phyloP scores from a whole-genome alignment of 1,140 invertebrate species.

The Atta texana region DNA sequence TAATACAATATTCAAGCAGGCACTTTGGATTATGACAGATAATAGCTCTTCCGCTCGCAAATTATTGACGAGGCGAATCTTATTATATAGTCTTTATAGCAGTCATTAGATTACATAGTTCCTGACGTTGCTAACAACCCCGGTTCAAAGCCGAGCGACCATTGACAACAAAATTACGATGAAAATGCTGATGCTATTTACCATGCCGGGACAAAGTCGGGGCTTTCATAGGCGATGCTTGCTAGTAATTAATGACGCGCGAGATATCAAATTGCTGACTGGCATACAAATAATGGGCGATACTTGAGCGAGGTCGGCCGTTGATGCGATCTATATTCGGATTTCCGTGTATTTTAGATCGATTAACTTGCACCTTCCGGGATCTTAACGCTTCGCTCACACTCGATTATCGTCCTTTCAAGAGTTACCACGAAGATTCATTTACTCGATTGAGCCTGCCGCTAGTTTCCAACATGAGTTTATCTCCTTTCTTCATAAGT shows the following conservation, averaged over 20 bases:
- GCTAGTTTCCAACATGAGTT: not conserved
- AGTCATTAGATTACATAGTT: conserved; percentile 41
- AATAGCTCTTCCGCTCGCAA: conserved; percentile 19
- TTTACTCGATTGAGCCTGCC: conserved; percentile 10
- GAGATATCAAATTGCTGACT: conserved; percentile 56
- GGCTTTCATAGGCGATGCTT: conserved; percentile 29
- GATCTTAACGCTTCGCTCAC: not conserved
- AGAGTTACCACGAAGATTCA: conserved; percentile 35
- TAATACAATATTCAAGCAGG: conserved; percentile 20
- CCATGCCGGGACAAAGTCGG: not conserved
- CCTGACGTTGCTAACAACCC: conserved; percentile 26
- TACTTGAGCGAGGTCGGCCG: conserved; percentile 6
- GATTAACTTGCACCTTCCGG: not conserved
- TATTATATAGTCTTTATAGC: conserved; percentile 28
- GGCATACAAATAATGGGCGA: conserved; percentile 38
- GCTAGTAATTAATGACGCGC: conserved; percentile 52
- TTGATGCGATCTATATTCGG: not conserved
- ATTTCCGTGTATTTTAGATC: conserved; percentile 36
- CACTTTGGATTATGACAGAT: conserved; percentile 20
- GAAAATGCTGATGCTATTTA: conserved; percentile 57
- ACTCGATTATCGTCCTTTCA: conserved; percentile 27
- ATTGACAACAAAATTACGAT: conserved; percentile 59
- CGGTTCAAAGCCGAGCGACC: conserved; percentile 35
- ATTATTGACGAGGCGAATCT: conserved; percentile 50
- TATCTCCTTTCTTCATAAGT: not conserved